Evolutionary conservation across 2,113 vertebrate species (phyloP).

Genomic region (Numenius arquata): DNA sequence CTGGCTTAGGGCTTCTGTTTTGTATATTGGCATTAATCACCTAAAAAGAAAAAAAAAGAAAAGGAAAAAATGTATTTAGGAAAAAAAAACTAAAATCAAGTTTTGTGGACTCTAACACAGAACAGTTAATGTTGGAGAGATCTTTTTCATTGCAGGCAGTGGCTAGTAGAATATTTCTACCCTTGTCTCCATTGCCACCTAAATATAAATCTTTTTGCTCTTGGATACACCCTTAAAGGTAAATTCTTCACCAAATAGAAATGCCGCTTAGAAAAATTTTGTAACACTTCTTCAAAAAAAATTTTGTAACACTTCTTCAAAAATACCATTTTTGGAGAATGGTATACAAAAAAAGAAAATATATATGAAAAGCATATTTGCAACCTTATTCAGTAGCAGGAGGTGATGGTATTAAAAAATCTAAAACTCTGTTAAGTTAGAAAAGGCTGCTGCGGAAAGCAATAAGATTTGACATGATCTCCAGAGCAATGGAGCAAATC

Average conservation of each 20-base stretch:
- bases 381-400: not conserved
- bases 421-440: not conserved
- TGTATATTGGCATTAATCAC: slow-evolving; percentile 89
- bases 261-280: not conserved
- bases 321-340: not conserved
- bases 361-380: not conserved
- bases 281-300: not conserved
- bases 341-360: not conserved
- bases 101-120: not conserved
- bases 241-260: not conserved
- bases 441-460: not conserved
- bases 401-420: not conserved
- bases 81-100: not conserved
- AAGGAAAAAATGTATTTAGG: not conserved
- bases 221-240: not conserved
- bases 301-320: not conserved
- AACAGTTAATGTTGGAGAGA: not conserved
- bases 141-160: not conserved
- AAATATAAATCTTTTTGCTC: not conserved
- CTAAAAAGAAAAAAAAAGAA: slow-evolving; percentile 65
- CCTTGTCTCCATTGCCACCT: not conserved
- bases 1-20: slow-evolving; percentile 97
- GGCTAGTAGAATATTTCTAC: not conserved
- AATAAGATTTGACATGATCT: not conserved
- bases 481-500: not conserved